Conservation (phyloP, 2,888 invertebrate genomes). For the Leptopilina drosophilae region DNA sequence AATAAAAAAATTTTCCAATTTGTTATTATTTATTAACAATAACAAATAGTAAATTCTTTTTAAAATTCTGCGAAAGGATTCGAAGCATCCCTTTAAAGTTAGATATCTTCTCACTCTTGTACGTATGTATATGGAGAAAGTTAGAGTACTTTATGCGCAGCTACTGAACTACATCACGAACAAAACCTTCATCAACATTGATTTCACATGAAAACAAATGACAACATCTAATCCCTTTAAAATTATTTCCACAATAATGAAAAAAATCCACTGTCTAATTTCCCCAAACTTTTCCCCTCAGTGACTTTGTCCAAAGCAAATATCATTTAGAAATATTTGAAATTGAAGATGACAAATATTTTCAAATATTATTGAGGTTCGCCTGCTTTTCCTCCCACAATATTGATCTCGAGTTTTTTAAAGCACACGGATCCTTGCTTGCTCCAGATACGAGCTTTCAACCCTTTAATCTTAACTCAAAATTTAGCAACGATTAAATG, state of each 20-base stretch:
- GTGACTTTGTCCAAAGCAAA: too few relatives aligned
- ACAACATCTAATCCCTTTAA: neutral
- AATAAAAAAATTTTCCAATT: too few relatives aligned
- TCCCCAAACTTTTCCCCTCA: too few relatives aligned
- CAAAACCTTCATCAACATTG: conserved; percentile 31
- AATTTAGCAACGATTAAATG: conserved; percentile 18
- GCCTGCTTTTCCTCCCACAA: conserved; percentile 38
- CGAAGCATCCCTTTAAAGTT: conserved; percentile 10
- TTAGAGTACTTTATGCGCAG: conserved; percentile 20
- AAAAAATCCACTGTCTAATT: neutral
- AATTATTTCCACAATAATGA: neutral
- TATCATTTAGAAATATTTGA: neutral
- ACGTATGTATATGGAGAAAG: conserved; percentile 1
- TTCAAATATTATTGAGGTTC: neutral
- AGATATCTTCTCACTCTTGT: neutral
- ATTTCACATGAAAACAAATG: conserved; percentile 11
- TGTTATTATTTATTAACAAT: too few relatives aligned
- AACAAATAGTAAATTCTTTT: too few relatives aligned
- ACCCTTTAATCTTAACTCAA: conserved; percentile 32
- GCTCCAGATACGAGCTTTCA: conserved; percentile 44
- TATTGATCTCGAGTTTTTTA: conserved; percentile 64
- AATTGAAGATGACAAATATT: neutral
- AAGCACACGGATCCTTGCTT: conserved; percentile 50
- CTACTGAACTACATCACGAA: conserved; percentile 18
- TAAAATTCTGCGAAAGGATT: too few relatives aligned